Base-by-base conservation (phyloP, 1,140 invertebrate species). In the Drosophila nikananu region DNA sequence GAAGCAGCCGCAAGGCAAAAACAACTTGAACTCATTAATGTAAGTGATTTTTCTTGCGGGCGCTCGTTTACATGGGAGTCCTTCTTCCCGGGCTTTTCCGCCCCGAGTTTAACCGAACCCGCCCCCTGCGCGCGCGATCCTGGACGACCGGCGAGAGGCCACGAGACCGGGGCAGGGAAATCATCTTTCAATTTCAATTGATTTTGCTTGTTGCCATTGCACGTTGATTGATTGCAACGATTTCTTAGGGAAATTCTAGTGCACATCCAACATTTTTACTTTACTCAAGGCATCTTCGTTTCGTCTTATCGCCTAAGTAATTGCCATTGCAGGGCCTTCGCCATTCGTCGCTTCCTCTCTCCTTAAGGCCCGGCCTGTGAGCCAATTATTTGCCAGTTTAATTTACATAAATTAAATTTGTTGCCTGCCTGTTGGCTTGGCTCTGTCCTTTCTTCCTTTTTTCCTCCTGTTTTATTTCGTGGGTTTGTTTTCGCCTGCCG, bases 141-240 rank as follows among this genome's bases (percentile, higher is more conserved):
- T n/a, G n/a, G 51, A 25, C n/a, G 19, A 42, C 35, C 55, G 61
- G 21, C 4, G 27, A 27, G 42, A 23, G 21, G 10, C 0, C 41
- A 44, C 32, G 57, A 59, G 30, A 61, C 35, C 27, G 41, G 60
- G 52, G 71, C 65, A 78, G 62, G 62, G 61, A 89, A 89, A 89
- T 89, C 86, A 89, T 89, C 86, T 89, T 90, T 89, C 87, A 90
- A 89, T 89, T 89, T 89, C 86, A 89, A 89, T 89, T 89, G 86
- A 89, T 89, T 89, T 89, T 89, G 81, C 81, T 90, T 84, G 81
- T 86, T 89, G 81, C 84, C 80, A 74, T 72, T 89, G 86, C 86
- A 90, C 80, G 51, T 81, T 90, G 86, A 89, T 89, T 89, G 86
- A 89, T 89, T 90, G 81, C 81, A 86, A 30, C 72, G 81, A 90